A percentile compares a stretch with the other conserved stretches of the same genome.
Evolutionary conservation across 2,888 invertebrate genomes (phyloP).

Genomic region (Cataglyphis cursor): DNA sequence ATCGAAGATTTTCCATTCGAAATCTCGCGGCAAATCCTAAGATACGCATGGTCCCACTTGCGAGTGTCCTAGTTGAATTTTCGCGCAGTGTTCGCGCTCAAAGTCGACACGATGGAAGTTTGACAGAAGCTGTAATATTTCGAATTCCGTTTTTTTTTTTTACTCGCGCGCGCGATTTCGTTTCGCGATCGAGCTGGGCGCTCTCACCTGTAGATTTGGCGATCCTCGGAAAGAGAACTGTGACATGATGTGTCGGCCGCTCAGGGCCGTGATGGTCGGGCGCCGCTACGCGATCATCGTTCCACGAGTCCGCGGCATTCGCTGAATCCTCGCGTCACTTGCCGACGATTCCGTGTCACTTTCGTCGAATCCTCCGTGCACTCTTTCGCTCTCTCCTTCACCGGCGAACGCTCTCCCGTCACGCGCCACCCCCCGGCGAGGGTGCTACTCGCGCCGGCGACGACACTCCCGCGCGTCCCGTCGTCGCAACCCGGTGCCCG

Average conservation of each 20-base stretch:
- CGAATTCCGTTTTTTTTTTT: not conserved
- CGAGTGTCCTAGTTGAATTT: not conserved
- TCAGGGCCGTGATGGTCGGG: slow-evolving; percentile 84
- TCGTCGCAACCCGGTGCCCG: slow-evolving; percentile 56
- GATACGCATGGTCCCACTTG: not conserved
- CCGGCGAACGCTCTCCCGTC: slow-evolving; percentile 27
- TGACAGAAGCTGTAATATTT: not conserved
- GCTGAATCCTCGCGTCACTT: slow-evolving; percentile 52
- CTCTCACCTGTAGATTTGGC: slow-evolving; percentile 89
- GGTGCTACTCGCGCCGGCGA: slow-evolving; percentile 32
- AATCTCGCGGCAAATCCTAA: not conserved
- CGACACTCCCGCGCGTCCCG: slow-evolving; percentile 60
- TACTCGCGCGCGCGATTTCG: not conserved
- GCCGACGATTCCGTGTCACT: slow-evolving; percentile 37
- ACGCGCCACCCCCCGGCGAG: slow-evolving; percentile 3
- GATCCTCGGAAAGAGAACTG: slow-evolving; percentile 91
- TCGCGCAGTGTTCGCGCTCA: not conserved
- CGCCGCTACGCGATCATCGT: slow-evolving; percentile 86
- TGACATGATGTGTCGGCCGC: slow-evolving; percentile 90
- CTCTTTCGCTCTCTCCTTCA: slow-evolving; percentile 18
- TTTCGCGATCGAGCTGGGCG: slow-evolving; percentile 17
- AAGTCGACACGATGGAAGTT: not conserved
- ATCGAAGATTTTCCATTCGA: not conserved
- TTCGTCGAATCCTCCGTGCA: slow-evolving; percentile 4
- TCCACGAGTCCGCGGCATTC: slow-evolving; percentile 68